Percentiles rank a stretch among this genome's conserved stretches.
Evolutionary conservation across 2,797 vertebrate genomes (phyloP).

Genomic region (Eremophila alpestris): DNA sequence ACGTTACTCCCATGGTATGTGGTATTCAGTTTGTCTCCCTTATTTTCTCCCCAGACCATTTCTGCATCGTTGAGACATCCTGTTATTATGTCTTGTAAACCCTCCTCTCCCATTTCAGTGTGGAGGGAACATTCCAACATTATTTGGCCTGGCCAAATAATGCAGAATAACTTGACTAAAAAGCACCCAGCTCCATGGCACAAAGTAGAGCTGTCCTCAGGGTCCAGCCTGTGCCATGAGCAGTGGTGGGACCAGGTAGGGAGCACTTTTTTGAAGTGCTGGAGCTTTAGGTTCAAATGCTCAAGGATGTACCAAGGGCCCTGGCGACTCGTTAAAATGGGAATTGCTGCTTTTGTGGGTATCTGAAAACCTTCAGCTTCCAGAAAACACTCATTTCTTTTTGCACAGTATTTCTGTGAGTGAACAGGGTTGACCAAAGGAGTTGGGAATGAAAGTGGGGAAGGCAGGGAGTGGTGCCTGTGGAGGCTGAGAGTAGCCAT

Average conservation of each 20-base stretch:
- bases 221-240: neutral
- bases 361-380: neutral
- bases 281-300: neutral
- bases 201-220: neutral
- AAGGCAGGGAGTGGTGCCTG: neutral
- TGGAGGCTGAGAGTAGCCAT: neutral
- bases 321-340: neutral
- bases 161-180: neutral
- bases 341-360: neutral
- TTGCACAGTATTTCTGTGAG: neutral
- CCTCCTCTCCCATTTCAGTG: conserved; percentile 41
- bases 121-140: neutral
- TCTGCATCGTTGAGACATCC: conserved; percentile 44
- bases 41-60: conserved; percentile 49
- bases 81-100: conserved; percentile 35
- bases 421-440: neutral
- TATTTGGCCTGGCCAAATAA: conserved; percentile 1
- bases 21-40: conserved; percentile 13
- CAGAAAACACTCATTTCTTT: neutral
- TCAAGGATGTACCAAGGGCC: neutral
- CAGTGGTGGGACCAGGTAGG: neutral
- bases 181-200: neutral
- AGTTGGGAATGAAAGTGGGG: neutral
- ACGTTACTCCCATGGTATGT: neutral
- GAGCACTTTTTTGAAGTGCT: neutral